Conservation (phyloP, 2,113 vertebrate species). For the Stigmatopora nigra region DNA sequence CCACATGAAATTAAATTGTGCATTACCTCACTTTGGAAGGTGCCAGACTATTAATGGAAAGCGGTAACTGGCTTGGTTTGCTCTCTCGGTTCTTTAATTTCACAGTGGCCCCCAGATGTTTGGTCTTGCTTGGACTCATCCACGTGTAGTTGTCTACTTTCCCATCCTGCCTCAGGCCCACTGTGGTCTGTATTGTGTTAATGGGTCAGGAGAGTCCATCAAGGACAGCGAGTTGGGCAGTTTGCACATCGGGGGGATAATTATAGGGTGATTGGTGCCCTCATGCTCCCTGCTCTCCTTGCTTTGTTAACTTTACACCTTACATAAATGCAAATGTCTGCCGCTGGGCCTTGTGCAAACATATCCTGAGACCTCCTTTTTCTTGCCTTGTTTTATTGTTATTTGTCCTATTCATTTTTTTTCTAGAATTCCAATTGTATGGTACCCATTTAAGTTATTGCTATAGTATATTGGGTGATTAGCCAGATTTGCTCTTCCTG, state of each 20-base stretch:
- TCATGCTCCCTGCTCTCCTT: slow-evolving; percentile 56
- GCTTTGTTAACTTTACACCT: slow-evolving; percentile 46
- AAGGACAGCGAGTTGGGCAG: slow-evolving; percentile 63
- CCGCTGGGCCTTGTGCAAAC: slow-evolving; percentile 42
- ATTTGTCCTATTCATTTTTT: neutral
- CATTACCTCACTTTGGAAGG: slow-evolving; percentile 77
- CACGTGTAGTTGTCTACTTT: slow-evolving; percentile 56
- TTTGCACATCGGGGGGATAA: slow-evolving; percentile 67
- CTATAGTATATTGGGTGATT: neutral
- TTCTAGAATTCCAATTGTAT: neutral
- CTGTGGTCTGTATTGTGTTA: slow-evolving; percentile 59
- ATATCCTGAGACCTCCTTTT: slow-evolving; percentile 16
- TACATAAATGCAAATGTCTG: slow-evolving; percentile 43
- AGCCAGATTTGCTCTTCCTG: slow-evolving; percentile 52
- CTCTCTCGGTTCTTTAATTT: slow-evolving; percentile 58
- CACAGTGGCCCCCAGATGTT: slow-evolving; percentile 56
- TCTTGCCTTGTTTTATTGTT: slow-evolving; percentile 30
- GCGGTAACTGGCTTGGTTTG: slow-evolving; percentile 50
- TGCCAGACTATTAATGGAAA: slow-evolving; percentile 59
- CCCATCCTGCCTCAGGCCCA: slow-evolving; percentile 43
- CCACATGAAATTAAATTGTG: slow-evolving; percentile 88
- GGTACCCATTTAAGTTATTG: neutral
- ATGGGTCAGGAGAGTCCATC: slow-evolving; percentile 69
- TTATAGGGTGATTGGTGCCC: slow-evolving; percentile 69
- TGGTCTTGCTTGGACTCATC: slow-evolving; percentile 59